Evolutionary conservation across 2,797 vertebrate genomes (phyloP).

Genomic region (Chaunax sp.): DNA sequence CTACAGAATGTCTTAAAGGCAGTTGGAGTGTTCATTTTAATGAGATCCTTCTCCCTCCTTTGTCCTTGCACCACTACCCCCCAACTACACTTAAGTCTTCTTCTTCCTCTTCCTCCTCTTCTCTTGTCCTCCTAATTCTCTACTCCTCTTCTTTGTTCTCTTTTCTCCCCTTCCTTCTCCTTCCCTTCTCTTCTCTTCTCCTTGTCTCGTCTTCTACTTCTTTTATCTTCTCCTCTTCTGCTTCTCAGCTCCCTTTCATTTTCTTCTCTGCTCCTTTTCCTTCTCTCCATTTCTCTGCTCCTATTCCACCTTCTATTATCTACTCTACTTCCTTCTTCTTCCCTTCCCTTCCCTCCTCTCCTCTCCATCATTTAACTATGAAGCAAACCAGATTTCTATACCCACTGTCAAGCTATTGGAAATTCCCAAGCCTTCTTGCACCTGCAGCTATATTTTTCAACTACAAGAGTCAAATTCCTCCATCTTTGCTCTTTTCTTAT

Average conservation of each 20-base stretch:
- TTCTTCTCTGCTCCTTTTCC: no score
- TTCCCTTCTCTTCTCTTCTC: not conserved
- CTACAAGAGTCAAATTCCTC: constrained; percentile 15
- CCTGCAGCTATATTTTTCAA: constrained; percentile 18
- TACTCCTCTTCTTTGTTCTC: constrained; percentile 26
- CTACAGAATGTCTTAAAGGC: constrained; percentile 10
- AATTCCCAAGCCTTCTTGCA: constrained; percentile 31
- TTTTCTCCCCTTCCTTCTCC: constrained; percentile 15
- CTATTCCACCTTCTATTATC: constrained; percentile 38
- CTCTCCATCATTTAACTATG: constrained; percentile 34
- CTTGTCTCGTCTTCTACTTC: constrained; percentile 36
- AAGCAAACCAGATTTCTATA: constrained; percentile 34
- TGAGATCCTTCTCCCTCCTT: constrained; percentile 38
- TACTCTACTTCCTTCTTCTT: constrained; percentile 18
- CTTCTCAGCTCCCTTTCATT: no score
- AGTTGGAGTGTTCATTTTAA: constrained; percentile 38
- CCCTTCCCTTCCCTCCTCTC: not conserved
- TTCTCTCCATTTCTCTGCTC: no score
- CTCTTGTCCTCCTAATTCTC: no score
- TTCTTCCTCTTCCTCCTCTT: constrained; percentile 30
- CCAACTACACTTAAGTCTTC: constrained; percentile 4
- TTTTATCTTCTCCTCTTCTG: constrained; percentile 7
- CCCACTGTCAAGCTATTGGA: constrained; percentile 21
- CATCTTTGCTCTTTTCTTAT: constrained; percentile 37
- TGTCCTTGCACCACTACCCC: constrained; percentile 46